These are phyloP conservation scores for Caenorhabditis virilis DNA, from an alignment of 2,888 invertebrate genomes.

Conservation along the genomic window DNA sequence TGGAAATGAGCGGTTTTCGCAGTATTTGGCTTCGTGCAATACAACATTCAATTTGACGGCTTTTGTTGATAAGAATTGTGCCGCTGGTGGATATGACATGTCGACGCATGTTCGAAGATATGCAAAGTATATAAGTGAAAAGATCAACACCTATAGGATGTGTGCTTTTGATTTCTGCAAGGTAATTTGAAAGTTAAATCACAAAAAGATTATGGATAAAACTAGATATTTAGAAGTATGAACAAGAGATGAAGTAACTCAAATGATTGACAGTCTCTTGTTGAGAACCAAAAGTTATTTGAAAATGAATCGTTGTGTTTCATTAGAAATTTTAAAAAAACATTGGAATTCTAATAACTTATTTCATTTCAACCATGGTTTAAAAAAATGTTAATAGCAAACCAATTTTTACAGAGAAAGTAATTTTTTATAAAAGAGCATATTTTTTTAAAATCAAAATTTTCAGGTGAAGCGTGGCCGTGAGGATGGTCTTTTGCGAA, in stretches of 20 bases:
- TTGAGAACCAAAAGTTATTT: neutral
- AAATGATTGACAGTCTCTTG: too few relatives aligned
- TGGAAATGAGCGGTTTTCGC: constrained; percentile 99
- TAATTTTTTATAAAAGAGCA: too few relatives aligned
- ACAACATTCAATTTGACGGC: constrained; percentile 96
- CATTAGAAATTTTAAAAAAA: neutral
- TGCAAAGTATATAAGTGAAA: constrained; percentile 98
- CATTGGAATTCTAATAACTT: too few relatives aligned
- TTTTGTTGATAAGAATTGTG: constrained; percentile 94
- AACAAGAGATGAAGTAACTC: too few relatives aligned
- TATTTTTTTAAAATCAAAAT: too few relatives aligned
- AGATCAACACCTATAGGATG: constrained; percentile 94
- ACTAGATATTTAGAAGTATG: too few relatives aligned
- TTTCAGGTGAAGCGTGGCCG: constrained; percentile 84
- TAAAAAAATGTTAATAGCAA: too few relatives aligned
- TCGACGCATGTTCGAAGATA: constrained; percentile 97
- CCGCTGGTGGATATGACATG: constrained; percentile 99
- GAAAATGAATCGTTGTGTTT: too few relatives aligned
- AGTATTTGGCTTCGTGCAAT: constrained; percentile 98
- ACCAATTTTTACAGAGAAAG: too few relatives aligned
- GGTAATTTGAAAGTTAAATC: too few relatives aligned
- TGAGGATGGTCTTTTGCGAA: constrained; percentile 92
- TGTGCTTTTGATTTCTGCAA: constrained; percentile 99
- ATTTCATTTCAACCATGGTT: too few relatives aligned
- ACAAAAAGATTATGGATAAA: too few relatives aligned